These are phyloP conservation scores for Psittacula echo DNA, from an alignment of 2,797 vertebrate species.

Conservation along the genomic window DNA sequence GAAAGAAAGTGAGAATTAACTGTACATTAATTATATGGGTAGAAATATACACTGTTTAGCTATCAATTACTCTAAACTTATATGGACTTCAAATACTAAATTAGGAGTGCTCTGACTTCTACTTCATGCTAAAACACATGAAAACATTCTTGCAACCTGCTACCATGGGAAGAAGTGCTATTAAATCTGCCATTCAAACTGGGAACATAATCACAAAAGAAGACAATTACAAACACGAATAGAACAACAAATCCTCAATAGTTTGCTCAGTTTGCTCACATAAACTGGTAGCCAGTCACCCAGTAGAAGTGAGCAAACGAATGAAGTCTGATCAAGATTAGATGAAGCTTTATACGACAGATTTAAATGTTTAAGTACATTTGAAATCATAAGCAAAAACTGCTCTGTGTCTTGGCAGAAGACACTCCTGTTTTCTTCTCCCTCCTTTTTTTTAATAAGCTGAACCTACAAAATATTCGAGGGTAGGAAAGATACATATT, in stretches of 20 bases:
- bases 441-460: neutral
- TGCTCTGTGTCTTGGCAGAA: neutral
- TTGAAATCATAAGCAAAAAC: neutral
- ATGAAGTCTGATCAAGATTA: neutral
- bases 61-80: neutral
- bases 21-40: neutral
- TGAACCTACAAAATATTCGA: neutral
- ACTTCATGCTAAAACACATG: neutral
- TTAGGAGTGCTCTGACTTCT: neutral
- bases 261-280: neutral
- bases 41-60: neutral
- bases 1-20: neutral
- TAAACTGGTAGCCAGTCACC: neutral
- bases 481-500: neutral
- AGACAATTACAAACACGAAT: neutral
- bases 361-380: neutral
- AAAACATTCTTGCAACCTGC: neutral
- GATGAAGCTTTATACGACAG: neutral
- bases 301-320: neutral
- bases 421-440: neutral
- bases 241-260: neutral
- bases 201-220: neutral
- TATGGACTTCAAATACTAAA: neutral
- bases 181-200: neutral
- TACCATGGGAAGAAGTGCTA: neutral